These are phyloP conservation scores for Oreochromis grahami DNA, from an alignment of 2,797 vertebrate species.

Conservation along the genomic window DNA sequence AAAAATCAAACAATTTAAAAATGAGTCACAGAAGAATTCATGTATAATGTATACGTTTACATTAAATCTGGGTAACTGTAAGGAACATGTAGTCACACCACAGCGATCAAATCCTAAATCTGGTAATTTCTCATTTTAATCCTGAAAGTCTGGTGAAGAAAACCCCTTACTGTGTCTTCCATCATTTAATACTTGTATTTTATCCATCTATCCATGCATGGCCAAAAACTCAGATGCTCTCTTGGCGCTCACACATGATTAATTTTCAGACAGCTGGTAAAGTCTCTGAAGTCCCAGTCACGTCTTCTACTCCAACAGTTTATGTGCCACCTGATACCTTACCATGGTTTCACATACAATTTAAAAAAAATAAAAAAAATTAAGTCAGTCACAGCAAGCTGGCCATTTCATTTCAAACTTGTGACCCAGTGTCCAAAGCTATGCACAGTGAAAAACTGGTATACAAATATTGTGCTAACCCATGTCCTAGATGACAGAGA, in stretches of 20 bases:
- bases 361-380: neutral
- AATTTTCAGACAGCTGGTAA: slow-evolving; percentile 37
- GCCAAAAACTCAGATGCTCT: slow-evolving; percentile 2
- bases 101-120: slow-evolving; percentile 3
- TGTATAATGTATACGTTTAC: neutral
- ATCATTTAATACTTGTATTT: slow-evolving; percentile 11
- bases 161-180: neutral
- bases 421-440: neutral
- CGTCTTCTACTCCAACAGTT: slow-evolving; percentile 10
- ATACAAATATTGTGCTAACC: neutral
- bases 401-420: slow-evolving; percentile 5
- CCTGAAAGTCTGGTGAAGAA: slow-evolving; percentile 7
- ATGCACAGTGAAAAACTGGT: neutral
- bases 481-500: neutral
- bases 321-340: neutral
- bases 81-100: neutral
- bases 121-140: slow-evolving; percentile 17
- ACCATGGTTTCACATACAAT: neutral
- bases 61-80: neutral
- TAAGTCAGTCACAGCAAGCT: neutral
- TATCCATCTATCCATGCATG: slow-evolving; percentile 14
- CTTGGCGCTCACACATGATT: slow-evolving; percentile 29
- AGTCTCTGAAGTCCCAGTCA: slow-evolving; percentile 35
- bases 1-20: neutral
- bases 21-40: neutral